Evolutionary conservation across 2,113 vertebrate species (phyloP).

Genomic region (Ophiodon elongatus): DNA sequence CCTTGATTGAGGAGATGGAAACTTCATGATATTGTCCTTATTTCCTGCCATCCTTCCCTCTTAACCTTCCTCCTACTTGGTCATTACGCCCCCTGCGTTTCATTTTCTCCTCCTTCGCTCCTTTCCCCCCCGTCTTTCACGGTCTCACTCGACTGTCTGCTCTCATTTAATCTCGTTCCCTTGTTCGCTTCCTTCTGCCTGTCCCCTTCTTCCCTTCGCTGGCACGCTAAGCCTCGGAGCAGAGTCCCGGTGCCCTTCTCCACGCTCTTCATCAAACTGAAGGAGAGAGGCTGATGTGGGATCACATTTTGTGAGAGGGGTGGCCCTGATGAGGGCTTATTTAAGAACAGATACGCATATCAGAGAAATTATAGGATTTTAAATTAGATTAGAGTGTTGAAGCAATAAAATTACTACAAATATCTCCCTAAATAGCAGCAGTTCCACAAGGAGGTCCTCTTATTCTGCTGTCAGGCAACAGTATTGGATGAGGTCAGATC

Average conservation of each 20-base stretch:
- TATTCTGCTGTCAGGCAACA: not conserved
- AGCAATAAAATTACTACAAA: not conserved
- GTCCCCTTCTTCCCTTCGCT: constrained; percentile 2
- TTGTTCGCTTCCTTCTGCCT: constrained; percentile 6
- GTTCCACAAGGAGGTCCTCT: not conserved
- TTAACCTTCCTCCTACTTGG: constrained; percentile 7
- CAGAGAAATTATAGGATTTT: not conserved
- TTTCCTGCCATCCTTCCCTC: constrained; percentile 12
- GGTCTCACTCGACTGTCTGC: constrained; percentile 1
- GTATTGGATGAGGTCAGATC: not conserved
- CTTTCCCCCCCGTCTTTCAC: not conserved
- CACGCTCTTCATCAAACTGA: not conserved
- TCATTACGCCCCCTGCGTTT: not conserved
- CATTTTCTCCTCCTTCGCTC: constrained; percentile 3
- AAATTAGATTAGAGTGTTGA: not conserved
- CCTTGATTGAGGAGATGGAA: constrained; percentile 15
- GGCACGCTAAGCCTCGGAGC: not conserved
- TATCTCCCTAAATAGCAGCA: not conserved
- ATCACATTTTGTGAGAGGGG: not conserved
- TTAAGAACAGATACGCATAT: not conserved
- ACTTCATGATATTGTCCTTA: constrained; percentile 10
- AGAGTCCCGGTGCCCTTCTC: not conserved
- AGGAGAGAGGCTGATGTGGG: not conserved
- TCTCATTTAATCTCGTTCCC: constrained; percentile 12
- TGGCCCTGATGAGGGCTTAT: constrained; percentile 11